phyloP scores from a whole-genome alignment of 2,797 vertebrate genomes.

The Sternotherus odoratus region DNA sequence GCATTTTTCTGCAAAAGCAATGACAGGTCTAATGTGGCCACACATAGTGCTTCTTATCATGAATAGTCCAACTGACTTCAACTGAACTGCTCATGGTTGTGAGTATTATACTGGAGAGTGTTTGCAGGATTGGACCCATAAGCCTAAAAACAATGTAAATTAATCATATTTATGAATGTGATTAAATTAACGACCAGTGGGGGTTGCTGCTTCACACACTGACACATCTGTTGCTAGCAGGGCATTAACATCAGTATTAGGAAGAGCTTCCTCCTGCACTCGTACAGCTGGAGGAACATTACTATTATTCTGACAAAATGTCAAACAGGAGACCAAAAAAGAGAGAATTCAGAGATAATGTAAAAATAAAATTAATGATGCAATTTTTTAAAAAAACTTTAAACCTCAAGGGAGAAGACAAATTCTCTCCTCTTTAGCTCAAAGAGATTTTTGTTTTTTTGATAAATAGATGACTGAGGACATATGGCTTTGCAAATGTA shows the following conservation, averaged over 20 bases:
- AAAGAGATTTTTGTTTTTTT: neutral
- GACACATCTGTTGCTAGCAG: neutral
- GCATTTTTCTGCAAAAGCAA: neutral
- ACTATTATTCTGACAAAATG: neutral
- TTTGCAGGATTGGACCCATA: neutral
- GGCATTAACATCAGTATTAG: neutral
- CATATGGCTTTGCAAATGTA: neutral
- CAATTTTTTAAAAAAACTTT: neutral
- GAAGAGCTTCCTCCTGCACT: neutral
- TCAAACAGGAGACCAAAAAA: neutral
- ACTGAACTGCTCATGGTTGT: neutral
- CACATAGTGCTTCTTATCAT: neutral
- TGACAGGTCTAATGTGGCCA: neutral
- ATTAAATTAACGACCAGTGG: neutral
- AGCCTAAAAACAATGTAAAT: neutral
- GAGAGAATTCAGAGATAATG: neutral
- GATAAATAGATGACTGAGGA: neutral
- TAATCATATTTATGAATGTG: rapidly evolving
- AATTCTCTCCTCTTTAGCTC: neutral
- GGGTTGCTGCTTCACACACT: neutral
- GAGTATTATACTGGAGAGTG: neutral
- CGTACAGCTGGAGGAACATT: neutral
- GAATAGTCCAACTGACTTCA: neutral
- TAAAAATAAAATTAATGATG: neutral
- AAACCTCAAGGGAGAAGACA: neutral